Percentiles rank a stretch among this genome's conserved stretches.
phyloP scores from a whole-genome alignment of 1,140 invertebrate species.

The Drosophila pectinifera region DNA sequence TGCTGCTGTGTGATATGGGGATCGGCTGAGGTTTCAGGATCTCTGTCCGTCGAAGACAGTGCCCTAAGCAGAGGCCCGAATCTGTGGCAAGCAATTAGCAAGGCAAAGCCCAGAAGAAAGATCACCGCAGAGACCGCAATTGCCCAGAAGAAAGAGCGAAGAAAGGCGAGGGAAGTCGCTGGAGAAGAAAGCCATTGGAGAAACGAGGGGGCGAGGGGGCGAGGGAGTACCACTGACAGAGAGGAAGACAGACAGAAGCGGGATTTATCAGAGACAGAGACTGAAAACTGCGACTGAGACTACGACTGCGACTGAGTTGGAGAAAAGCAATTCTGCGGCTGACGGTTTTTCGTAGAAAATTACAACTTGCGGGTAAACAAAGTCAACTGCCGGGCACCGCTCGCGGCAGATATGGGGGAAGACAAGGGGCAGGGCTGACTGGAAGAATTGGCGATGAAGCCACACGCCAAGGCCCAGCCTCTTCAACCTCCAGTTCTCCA shows the following conservation, averaged over 20 bases:
- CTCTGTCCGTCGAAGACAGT: constrained; percentile 4
- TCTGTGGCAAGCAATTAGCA: constrained; percentile 64
- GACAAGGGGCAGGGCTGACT: constrained; percentile 2
- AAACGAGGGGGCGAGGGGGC: constrained; percentile 1
- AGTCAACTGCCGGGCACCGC: constrained; percentile 60
- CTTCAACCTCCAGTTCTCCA: constrained; percentile 9
- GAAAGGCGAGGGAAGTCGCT: background rate
- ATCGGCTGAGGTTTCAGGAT: constrained; percentile 1
- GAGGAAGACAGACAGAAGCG: constrained; percentile 68
- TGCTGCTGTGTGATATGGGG: background rate
- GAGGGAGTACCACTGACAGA: background rate
- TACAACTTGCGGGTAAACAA: constrained; percentile 83
- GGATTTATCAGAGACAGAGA: constrained; percentile 69
- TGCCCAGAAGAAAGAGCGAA: constrained; percentile 16
- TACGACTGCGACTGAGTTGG: constrained; percentile 10
- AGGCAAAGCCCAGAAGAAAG: constrained; percentile 48
- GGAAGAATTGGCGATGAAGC: constrained; percentile 51
- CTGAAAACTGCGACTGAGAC: constrained; percentile 37
- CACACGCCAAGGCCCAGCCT: constrained; percentile 69
- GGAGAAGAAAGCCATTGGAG: constrained; percentile 8
- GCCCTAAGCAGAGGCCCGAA: constrained; percentile 55
- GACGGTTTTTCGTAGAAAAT: constrained; percentile 81
- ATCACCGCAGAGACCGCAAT: constrained; percentile 47
- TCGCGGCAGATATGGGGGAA: background rate
- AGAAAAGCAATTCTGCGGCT: constrained; percentile 77